Conservation (phyloP, 1,140 invertebrate genomes). For the Cotesia typhae region DNA sequence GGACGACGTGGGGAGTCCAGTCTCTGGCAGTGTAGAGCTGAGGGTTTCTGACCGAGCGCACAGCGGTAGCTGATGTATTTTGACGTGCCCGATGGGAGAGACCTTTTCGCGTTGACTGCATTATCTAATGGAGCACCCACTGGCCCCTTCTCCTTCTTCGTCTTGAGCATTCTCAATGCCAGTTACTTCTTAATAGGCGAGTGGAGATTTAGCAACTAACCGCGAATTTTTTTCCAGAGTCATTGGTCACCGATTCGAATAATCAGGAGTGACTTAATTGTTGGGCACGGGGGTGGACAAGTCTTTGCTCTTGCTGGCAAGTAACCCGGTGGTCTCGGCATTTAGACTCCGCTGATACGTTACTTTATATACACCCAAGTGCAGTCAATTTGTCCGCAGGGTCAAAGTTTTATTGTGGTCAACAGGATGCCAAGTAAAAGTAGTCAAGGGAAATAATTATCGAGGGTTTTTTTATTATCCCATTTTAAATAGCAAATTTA, state of each 20-base stretch:
- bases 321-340: no score
- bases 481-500: no score
- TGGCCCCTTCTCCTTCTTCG: background rate
- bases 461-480: no score
- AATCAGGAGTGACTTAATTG: conserved; percentile 12
- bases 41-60: conserved; percentile 61
- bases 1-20: conserved; percentile 62
- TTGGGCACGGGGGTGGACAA: background rate
- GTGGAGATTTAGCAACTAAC: no score
- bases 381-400: no score
- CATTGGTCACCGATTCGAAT: background rate
- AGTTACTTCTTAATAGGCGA: background rate
- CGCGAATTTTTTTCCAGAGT: background rate
- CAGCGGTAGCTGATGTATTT: conserved; percentile 66
- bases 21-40: conserved; percentile 29
- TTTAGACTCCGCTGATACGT: no score
- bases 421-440: no score
- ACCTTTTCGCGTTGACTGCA: conserved; percentile 53
- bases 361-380: no score
- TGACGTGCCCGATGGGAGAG: conserved; percentile 60
- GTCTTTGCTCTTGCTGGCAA: no score
- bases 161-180: background rate
- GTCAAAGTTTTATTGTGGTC: no score
- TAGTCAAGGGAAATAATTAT: no score
- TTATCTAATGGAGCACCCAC: conserved; percentile 60